A percentile compares a stretch with the other conserved stretches of the same genome.
These are phyloP conservation scores for Aphelocoma californica DNA, from an alignment of 2,797 vertebrate genomes.

Conservation along the genomic window DNA sequence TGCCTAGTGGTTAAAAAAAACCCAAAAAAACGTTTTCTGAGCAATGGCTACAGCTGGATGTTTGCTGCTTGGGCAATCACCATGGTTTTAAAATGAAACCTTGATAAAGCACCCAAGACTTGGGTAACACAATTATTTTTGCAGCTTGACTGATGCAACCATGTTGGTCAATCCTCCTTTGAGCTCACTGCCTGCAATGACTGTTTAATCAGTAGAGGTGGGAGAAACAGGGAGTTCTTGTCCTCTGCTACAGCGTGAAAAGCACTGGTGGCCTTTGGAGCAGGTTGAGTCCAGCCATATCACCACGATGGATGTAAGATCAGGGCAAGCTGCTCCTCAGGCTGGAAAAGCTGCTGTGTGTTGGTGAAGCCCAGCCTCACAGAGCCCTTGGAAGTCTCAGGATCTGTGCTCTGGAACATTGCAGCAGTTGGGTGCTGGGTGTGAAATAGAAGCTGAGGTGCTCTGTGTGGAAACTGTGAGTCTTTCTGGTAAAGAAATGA, in stretches of 20 bases:
- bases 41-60: background rate
- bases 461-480: background rate
- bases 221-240: background rate
- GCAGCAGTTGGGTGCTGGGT: background rate
- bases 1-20: background rate
- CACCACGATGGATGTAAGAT: rapidly evolving
- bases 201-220: background rate
- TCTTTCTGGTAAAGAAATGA: background rate
- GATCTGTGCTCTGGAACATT: background rate
- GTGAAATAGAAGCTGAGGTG: background rate
- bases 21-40: background rate
- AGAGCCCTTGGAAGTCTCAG: background rate
- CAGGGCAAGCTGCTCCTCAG: background rate
- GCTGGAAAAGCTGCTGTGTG: background rate
- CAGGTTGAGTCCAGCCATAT: background rate
- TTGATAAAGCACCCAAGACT: conserved; percentile 16
- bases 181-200: background rate
- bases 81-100: background rate
- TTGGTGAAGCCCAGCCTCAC: background rate
- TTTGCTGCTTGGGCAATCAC: conserved; percentile 12
- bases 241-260: background rate
- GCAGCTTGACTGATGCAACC: conserved; percentile 18
- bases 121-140: conserved; percentile 16
- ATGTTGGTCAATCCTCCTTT: background rate
- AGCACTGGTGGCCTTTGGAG: background rate